Evolutionary conservation across 2,888 invertebrate species (phyloP), one percentile per base, ranked within the genome.

Genomic region (Dorcus parallelipipedus): DNA sequence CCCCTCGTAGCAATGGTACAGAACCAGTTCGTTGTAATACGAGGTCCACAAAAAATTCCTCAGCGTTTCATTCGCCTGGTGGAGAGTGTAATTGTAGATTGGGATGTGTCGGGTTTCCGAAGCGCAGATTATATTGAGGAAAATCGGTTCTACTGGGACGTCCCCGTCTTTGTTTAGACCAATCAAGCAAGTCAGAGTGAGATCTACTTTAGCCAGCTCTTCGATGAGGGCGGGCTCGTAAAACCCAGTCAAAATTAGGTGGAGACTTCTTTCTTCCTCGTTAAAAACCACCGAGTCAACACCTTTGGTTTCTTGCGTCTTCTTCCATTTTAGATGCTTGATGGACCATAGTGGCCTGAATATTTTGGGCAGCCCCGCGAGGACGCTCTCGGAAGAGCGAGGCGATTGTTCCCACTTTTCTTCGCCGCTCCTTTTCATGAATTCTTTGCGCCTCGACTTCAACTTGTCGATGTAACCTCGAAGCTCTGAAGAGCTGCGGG

Each of bases 241-340:
- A 45, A 59, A 59, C 38, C 59, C 59, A 0, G 55, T 52, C 4
- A 59, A 33, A 39, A 59, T 38, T 20, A 59, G 17, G 43, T 56
- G 53, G 9, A 59, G 39, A 45, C 33, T 14, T 42, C 54, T 59
- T 41, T 45, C 45, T 45, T 33, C 26, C 26, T 33, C 26, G 26
- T 33, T 7, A 5, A 33, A 6, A 6, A 6, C 26, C 26, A 33
- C 7, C 26, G 26, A 4, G 6, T 1, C 26, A 47, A 17, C n/a
- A n/a, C 47, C 17, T 17, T 26, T n/a, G 47, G 20, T 26, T 26
- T 17, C 9, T n/a, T 17, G 10, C 14, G n/a, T n/a, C n/a, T n/a
- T 47, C 49, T 43, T 10, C 41, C 41, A 54, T 43, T 54, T 49
- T 7, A 49, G 54, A 9, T 38, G 54, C 38, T 50, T 53, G 39